Percentiles rank a stretch among this genome's conserved stretches.
These are phyloP conservation scores for Mystacides longicornis DNA, from an alignment of 2,888 invertebrate species.

Conservation along the genomic window DNA sequence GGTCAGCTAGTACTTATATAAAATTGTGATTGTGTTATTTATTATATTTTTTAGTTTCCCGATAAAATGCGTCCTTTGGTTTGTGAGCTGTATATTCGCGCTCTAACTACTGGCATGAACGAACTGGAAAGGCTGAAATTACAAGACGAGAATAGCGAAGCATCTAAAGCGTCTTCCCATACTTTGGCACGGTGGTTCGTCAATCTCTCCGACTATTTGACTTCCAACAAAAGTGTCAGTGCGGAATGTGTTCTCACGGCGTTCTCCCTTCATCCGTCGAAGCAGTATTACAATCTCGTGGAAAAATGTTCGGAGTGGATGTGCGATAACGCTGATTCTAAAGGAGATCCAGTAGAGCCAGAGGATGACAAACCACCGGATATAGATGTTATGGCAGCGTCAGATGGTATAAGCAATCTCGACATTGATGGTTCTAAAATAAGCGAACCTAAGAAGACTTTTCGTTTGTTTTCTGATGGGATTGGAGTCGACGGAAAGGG, in stretches of 20 bases:
- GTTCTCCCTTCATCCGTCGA: constrained; percentile 65
- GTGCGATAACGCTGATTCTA: background rate
- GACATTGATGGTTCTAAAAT: background rate
- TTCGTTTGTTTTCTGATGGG: background rate
- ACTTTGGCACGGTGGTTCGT: constrained; percentile 53
- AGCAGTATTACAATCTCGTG: constrained; percentile 51
- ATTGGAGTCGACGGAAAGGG: constrained; percentile 5
- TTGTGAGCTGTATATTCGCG: constrained; percentile 66
- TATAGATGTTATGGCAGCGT: background rate
- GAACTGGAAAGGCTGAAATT: constrained; percentile 59
- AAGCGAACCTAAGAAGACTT: background rate
- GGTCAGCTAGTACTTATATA: too few relatives aligned
- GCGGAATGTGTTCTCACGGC: constrained; percentile 68
- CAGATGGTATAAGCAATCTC: background rate
- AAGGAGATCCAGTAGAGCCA: background rate
- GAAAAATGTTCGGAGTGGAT: constrained; percentile 33
- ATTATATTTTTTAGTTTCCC: constrained; percentile 40
- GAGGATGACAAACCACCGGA: background rate
- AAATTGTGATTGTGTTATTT: background rate
- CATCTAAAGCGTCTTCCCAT: constrained; percentile 48
- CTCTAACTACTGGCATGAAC: constrained; percentile 69
- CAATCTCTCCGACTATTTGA: constrained; percentile 54
- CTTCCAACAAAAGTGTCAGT: constrained; percentile 52
- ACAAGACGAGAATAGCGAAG: constrained; percentile 46
- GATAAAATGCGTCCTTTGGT: constrained; percentile 54